These are phyloP conservation scores for Hydroisotoma schaefferi DNA, from an alignment of 2,888 invertebrate species.

Conservation along the genomic window DNA sequence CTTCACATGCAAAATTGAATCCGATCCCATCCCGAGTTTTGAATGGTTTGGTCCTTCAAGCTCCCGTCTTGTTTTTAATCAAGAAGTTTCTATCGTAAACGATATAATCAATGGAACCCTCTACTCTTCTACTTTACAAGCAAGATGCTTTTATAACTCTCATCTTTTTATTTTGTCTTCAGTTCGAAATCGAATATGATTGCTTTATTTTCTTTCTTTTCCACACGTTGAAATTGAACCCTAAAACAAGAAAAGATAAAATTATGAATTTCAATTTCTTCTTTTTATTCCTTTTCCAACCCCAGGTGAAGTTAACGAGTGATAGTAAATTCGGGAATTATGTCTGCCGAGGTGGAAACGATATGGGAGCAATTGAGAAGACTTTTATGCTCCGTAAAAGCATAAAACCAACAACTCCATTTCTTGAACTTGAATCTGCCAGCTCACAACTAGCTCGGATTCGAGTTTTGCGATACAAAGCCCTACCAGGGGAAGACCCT, in stretches of 20 bases:
- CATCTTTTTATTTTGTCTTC: neutral
- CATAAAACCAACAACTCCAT: slow-evolving; percentile 31
- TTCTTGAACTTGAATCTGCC: slow-evolving; percentile 32
- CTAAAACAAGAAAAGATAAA: too few species aligned
- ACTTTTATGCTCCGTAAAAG: slow-evolving; percentile 27
- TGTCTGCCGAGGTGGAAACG: slow-evolving; percentile 31
- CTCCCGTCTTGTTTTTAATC: slow-evolving; percentile 21
- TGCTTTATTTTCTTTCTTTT: too few species aligned
- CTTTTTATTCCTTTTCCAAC: too few species aligned
- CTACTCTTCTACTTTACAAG: slow-evolving; percentile 23
- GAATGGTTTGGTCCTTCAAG: slow-evolving; percentile 31
- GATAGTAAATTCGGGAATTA: slow-evolving; percentile 33
- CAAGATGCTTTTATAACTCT: neutral
- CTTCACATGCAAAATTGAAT: slow-evolving; percentile 36
- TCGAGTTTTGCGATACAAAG: slow-evolving; percentile 27
- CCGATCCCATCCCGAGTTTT: slow-evolving; percentile 34
- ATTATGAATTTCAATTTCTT: too few species aligned
- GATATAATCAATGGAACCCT: slow-evolving; percentile 23
- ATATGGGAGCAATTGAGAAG: slow-evolving; percentile 27
- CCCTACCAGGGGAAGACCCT: slow-evolving; percentile 24
- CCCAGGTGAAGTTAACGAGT: slow-evolving; percentile 19
- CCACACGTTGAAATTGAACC: too few species aligned
- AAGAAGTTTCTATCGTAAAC: slow-evolving; percentile 30
- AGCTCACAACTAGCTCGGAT: slow-evolving; percentile 28
- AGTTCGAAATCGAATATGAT: too few species aligned